Evolutionary conservation across 1,140 invertebrate species (phyloP).

Genomic region (Caenorhabditis briggsae): DNA sequence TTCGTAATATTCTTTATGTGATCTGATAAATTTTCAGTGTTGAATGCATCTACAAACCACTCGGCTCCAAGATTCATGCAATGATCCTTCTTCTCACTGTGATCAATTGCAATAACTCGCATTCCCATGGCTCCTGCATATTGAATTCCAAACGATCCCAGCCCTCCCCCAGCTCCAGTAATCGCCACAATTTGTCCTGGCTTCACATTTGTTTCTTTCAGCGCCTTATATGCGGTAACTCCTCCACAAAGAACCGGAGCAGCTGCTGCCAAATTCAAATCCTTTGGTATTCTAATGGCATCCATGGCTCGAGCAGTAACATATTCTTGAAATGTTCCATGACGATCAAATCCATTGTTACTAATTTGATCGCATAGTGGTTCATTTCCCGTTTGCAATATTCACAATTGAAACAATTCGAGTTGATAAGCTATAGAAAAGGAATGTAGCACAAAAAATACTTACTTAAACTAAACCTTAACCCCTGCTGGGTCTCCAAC

Average conservation of each 20-base stretch:
- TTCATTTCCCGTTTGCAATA: conserved; percentile 61
- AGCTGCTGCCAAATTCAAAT: conserved; percentile 57
- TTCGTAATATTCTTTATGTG: conserved; percentile 59
- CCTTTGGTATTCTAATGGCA: conserved; percentile 58
- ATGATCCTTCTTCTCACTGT: conserved; percentile 54
- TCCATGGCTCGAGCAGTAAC: conserved; percentile 44
- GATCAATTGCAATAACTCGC: conserved; percentile 62
- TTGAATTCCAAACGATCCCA: conserved; percentile 66
- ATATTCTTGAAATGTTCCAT: conserved; percentile 67
- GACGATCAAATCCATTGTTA: conserved; percentile 61
- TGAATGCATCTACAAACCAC: conserved; percentile 59
- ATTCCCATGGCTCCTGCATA: conserved; percentile 67
- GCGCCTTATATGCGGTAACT: conserved; percentile 64
- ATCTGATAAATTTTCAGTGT: conserved; percentile 37
- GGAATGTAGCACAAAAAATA: background rate
- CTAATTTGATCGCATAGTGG: conserved; percentile 48
- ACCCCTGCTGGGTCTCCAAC: conserved; percentile 44
- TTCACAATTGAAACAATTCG: conserved; percentile 63
- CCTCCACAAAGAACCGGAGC: conserved; percentile 67
- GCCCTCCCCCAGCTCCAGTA: conserved; percentile 66
- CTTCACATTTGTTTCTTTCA: conserved; percentile 62
- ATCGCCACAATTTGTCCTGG: conserved; percentile 63
- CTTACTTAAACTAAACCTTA: conserved; percentile 18
- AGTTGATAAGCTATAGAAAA: conserved; percentile 61
- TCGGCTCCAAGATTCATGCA: conserved; percentile 66